These are phyloP conservation scores for Malurus leucopterus DNA, from an alignment of 2,797 vertebrate species.

Conservation along the genomic window DNA sequence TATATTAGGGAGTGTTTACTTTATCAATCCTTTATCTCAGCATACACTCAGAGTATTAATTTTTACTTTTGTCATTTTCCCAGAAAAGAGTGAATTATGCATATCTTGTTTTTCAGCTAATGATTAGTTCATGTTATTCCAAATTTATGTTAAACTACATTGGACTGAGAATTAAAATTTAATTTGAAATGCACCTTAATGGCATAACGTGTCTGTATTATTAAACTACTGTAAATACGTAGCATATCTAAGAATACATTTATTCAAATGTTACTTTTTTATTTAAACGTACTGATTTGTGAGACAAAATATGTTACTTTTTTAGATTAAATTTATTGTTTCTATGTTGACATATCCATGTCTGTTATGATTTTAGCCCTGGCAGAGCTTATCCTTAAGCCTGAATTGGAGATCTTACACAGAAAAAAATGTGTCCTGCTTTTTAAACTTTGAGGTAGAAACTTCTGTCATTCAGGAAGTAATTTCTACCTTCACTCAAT, in stretches of 20 bases:
- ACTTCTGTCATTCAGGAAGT: neutral
- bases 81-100: neutral
- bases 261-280: neutral
- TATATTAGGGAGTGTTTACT: neutral
- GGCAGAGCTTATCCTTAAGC: neutral
- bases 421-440: neutral
- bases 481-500: neutral
- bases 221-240: neutral
- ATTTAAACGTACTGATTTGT: neutral
- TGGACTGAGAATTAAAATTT: constrained; percentile 1
- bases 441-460: neutral
- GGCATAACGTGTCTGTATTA: neutral
- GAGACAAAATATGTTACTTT: neutral
- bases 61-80: neutral
- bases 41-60: neutral
- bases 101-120: neutral
- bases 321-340: neutral
- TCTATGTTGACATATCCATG: fast-evolving
- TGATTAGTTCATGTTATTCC: neutral
- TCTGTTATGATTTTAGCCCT: neutral
- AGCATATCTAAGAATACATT: neutral
- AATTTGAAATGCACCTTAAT: neutral
- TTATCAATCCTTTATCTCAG: neutral
- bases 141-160: neutral
- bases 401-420: neutral